Base-by-base conservation (phyloP, 2,797 vertebrate genomes). In the Micrastur ruficollis region DNA sequence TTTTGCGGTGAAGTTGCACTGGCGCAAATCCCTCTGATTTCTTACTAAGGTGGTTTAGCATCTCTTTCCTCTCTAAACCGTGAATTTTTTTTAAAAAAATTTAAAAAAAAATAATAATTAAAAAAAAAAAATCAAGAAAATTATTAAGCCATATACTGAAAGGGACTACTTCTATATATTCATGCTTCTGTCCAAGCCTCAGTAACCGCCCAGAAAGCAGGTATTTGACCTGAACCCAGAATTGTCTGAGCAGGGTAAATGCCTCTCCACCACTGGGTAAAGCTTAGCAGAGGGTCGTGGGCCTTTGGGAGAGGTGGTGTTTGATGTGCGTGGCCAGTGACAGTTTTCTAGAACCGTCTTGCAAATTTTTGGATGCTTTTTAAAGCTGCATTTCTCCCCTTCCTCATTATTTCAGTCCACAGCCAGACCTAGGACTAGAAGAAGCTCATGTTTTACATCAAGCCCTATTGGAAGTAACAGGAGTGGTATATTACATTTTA, bases 401-500 rank as follows among this genome's bases (percentile, higher is more conserved):
- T 73, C 36, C 55, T 88, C 59, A 21, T 34, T 59, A 22, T 40
- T 90, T 42, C 10, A 91, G 42, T 44, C 53, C 32, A 40, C 0
- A 0, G 49, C n/a, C 71, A 92, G 67, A 56, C 12, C 59, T 11
- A 76, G 59, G n/a, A 72, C 71, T 73, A 86, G 68, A 86, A 89
- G 70, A 1, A 72, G 81, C 70, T 91, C 42, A 34, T 65, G 78
- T 84, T 96, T 79, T 94, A 94, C 85, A 92, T 96, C 90, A 93
- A 93, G 68, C 29, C 70, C 86, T 94, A 95, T 1, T 96, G 86
- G 75, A 95, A 93, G 42, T 49, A 95, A 75, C 81, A 89, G 76
- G 49, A 95, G n/a, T 8, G 26, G 76, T 94, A 70, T 68, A 93
- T 93, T 95, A 95, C 81, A 34, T 95, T 93, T 95, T 92, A 94